Percentiles rank a stretch among this genome's conserved stretches.
phyloP scores from a whole-genome alignment of 2,797 vertebrate species.

The Salmo trutta region DNA sequence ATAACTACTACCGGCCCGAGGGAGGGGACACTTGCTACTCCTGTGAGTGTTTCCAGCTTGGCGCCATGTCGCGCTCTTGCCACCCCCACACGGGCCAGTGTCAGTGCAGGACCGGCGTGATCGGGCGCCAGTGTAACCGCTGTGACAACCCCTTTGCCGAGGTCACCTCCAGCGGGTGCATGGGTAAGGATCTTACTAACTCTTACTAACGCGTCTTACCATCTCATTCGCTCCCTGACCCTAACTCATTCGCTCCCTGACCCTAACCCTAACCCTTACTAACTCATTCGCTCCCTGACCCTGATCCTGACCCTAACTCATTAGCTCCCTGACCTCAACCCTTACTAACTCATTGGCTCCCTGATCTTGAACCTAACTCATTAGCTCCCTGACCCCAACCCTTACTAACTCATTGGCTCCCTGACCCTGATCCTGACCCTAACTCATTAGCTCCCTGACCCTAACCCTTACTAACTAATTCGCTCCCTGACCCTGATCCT shows the following conservation, averaged over 20 bases:
- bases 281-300: too few relatives aligned
- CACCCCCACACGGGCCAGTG: conserved; percentile 81
- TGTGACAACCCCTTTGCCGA: conserved; percentile 89
- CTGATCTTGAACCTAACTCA: too few relatives aligned
- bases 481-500: too few relatives aligned
- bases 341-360: too few relatives aligned
- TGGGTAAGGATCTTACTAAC: conserved; percentile 69
- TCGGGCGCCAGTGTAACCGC: conserved; percentile 86
- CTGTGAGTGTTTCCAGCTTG: conserved; percentile 83
- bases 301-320: too few relatives aligned
- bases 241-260: too few relatives aligned
- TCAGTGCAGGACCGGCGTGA: conserved; percentile 81
- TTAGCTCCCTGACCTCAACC: too few relatives aligned
- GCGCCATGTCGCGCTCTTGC: conserved; percentile 78
- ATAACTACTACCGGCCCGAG: conserved; percentile 80
- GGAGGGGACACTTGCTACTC: conserved; percentile 80
- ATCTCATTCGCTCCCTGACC: neutral
- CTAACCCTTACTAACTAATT: too few relatives aligned
- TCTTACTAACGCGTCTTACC: neutral
- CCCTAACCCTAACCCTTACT: too few relatives aligned
- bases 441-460: neutral
- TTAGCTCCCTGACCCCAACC: too few relatives aligned
- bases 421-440: neutral
- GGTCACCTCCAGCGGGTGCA: conserved; percentile 81
- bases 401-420: neutral